phyloP scores from a whole-genome alignment of 1,140 invertebrate genomes.

The Conus ventricosus region DNA sequence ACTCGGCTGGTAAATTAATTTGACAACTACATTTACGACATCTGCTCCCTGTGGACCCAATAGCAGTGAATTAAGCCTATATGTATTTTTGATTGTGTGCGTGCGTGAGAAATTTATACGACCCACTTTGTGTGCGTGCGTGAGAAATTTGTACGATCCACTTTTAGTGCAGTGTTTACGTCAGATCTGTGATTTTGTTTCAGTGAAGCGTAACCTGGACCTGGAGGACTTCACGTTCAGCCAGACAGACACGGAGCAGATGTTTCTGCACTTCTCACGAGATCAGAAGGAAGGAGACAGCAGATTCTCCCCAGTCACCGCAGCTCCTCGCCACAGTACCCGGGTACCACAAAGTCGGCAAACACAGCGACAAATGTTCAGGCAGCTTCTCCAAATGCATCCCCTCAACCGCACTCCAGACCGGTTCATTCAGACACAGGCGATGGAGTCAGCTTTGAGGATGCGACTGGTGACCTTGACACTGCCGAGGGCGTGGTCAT shows the following conservation, averaged over 20 bases:
- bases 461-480: neutral
- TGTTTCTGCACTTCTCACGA: constrained; percentile 21
- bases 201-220: constrained; percentile 34
- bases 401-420: neutral
- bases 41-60: no score
- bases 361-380: neutral
- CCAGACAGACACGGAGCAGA: constrained; percentile 14
- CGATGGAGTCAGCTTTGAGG: neutral
- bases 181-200: neutral
- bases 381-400: neutral
- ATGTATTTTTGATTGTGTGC: no score
- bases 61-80: no score
- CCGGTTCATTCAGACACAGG: neutral
- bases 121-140: neutral
- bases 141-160: neutral
- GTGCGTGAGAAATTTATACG: no score
- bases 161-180: neutral
- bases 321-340: neutral
- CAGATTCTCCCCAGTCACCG: neutral
- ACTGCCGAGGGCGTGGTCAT: neutral
- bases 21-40: no score
- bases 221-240: constrained; percentile 32
- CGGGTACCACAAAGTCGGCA: neutral
- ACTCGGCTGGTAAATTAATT: no score
- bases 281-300: constrained; percentile 28